Conservation (phyloP, 2,797 vertebrate genomes). For the Mallotus villosus region DNA sequence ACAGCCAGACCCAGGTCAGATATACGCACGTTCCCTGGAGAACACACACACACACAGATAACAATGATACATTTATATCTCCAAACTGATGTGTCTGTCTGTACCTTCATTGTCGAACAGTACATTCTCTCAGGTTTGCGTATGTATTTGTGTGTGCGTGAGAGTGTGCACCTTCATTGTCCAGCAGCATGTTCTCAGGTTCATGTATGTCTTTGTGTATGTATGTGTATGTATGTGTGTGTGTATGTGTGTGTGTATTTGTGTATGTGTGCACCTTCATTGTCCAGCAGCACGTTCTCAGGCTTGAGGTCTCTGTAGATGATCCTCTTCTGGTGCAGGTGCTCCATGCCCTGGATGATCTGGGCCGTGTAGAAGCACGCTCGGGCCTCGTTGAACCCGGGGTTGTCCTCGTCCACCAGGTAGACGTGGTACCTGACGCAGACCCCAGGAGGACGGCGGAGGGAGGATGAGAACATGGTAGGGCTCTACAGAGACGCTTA, state of each 20-base stretch:
- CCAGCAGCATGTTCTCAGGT: conserved; percentile 88
- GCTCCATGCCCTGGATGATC: conserved; percentile 77
- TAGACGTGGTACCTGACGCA: conserved; percentile 82
- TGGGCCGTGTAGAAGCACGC: conserved; percentile 86
- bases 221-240: neutral
- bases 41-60: conserved; percentile 59
- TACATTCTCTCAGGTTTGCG: neutral
- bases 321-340: conserved; percentile 81
- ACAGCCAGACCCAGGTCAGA: conserved; percentile 87
- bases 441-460: too few species aligned
- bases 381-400: conserved; percentile 78
- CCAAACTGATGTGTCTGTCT: neutral
- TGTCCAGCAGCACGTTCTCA: conserved; percentile 90
- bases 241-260: neutral
- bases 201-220: neutral
- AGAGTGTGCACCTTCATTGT: conserved; percentile 78
- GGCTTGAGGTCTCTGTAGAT: conserved; percentile 94
- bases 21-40: conserved; percentile 77
- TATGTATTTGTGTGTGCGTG: neutral
- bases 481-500: too few species aligned
- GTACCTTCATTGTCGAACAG: too few species aligned
- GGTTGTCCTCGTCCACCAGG: conserved; percentile 81
- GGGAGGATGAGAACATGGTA: neutral
- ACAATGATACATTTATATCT: neutral
- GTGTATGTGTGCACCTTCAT: conserved; percentile 73